Evolutionary conservation across 2,888 invertebrate genomes (phyloP).

Genomic region (Pseudococcus jackbeardsleyi): DNA sequence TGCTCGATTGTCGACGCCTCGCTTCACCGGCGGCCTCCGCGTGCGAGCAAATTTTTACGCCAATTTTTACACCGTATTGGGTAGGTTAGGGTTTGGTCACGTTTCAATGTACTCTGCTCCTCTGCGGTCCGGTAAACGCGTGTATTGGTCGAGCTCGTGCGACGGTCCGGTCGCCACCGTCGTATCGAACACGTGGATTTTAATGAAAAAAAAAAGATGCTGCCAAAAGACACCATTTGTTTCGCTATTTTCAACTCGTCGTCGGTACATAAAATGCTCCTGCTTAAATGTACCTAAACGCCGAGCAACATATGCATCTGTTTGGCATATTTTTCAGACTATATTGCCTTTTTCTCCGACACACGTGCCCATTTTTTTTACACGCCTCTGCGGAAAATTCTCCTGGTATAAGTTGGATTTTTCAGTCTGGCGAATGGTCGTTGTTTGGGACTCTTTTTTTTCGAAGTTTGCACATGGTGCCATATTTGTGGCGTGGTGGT

Average conservation of each 20-base stretch:
- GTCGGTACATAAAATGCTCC: neutral
- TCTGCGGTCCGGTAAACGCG: neutral
- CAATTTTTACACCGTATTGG: neutral
- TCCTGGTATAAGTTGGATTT: neutral
- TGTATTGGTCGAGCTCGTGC: neutral
- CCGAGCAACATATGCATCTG: constrained; percentile 1
- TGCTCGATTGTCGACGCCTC: neutral
- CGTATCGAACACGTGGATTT: neutral
- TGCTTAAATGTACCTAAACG: neutral
- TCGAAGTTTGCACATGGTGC: neutral
- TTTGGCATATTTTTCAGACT: constrained; percentile 39
- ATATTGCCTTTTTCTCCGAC: constrained; percentile 9
- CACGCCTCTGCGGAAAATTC: neutral
- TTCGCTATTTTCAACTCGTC: constrained; percentile 4
- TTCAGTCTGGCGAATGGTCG: neutral
- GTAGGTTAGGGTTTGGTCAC: neutral
- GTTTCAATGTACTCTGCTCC: neutral
- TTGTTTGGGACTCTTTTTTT: neutral
- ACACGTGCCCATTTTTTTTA: neutral
- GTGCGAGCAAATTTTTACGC: neutral
- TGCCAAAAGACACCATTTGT: constrained; percentile 16
- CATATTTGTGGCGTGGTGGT: neutral
- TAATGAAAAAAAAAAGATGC: constrained; percentile 21
- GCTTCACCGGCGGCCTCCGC: no score
- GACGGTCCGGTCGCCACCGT: neutral